Evolutionary conservation across 2,888 invertebrate genomes (phyloP), one percentile per base, ranked within the genome.

Genomic region (Dasypogon diadema): DNA sequence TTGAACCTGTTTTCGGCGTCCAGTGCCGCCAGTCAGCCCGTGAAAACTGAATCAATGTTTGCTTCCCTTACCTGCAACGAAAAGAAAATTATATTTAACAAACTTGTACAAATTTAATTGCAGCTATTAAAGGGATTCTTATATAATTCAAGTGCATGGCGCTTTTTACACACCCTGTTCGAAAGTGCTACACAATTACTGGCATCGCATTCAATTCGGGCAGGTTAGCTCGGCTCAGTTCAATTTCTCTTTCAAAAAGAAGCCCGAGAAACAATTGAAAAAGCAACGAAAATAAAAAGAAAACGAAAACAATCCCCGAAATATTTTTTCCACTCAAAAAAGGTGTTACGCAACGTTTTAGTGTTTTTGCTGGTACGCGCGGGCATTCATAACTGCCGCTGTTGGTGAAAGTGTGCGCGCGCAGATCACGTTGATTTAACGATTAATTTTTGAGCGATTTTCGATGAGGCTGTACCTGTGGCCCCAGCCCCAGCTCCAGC

Each of bases 331-430:
- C 12, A 42, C n/a, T 24, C 10, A 56, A 42, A 42, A 42, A 56
- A 56, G 26, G 16, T 18, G 54, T 70, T 70, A 54, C 54, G 70
- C 70, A 70, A 70, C n/a, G 12, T 51, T 46, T 68, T 54, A 30
- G 48, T 65, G 48, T 65, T 65, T 42, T 48, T 42, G n/a, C 42
- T 42, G 8, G 42, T 42, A 42, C 42, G 42, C 42, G 42, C n/a
- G 42, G 2, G 42, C 42, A 42, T 42, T 42, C 42, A 42, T 42
- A 42, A 42, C 65, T 46, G 65, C 14, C 48, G 10, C 6, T n/a
- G 26, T 63, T 65, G 65, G 75, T 75, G 75, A 75, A 75, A 75
- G 75, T 75, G 54, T 48, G 48, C 74, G 74, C 63, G 10, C 1
- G 14, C 34, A 8, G 70, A 70, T 51, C 34, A 30, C 70, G 54